Evolutionary conservation across 1,140 invertebrate genomes (phyloP).

Genomic region (Pseudomyrmex gracilis): DNA sequence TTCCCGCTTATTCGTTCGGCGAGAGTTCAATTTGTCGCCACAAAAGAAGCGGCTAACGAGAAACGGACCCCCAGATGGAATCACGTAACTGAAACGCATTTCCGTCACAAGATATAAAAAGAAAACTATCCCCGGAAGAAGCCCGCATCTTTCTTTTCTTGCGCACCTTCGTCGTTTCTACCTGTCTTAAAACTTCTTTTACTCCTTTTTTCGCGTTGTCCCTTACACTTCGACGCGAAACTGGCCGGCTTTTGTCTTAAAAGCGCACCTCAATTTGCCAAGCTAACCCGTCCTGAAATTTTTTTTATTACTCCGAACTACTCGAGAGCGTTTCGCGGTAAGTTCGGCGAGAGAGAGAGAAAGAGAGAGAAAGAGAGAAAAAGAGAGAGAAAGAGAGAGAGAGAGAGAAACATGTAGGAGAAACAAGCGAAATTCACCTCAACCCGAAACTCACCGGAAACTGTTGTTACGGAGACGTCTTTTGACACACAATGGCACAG

Average conservation of each 20-base stretch:
- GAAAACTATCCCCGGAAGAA: not conserved
- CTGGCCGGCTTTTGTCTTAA: constrained; percentile 12
- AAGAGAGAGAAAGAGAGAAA: too few species aligned
- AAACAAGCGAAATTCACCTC: constrained; percentile 42
- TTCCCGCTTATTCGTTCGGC: not conserved
- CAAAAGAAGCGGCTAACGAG: constrained; percentile 41
- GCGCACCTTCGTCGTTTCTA: constrained; percentile 14
- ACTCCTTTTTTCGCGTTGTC: not conserved
- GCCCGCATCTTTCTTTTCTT: not conserved
- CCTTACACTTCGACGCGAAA: not conserved
- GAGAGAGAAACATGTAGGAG: too few species aligned
- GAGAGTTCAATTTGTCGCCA: constrained; percentile 52
- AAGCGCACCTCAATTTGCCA: constrained; percentile 14
- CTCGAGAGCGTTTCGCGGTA: not conserved
- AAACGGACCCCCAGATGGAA: not conserved
- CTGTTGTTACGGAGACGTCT: constrained; percentile 31
- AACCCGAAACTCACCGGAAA: constrained; percentile 2
- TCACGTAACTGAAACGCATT: constrained; percentile 44
- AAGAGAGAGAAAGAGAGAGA: not conserved
- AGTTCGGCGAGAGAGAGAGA: not conserved
- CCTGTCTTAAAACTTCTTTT: not conserved
- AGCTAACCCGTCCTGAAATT: not conserved
- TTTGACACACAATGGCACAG: constrained; percentile 41
- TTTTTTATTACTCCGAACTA: constrained; percentile 1
- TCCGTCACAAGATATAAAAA: constrained; percentile 31